Conservation (phyloP, 1,140 invertebrate species). For the Sitobion miscanthi region DNA sequence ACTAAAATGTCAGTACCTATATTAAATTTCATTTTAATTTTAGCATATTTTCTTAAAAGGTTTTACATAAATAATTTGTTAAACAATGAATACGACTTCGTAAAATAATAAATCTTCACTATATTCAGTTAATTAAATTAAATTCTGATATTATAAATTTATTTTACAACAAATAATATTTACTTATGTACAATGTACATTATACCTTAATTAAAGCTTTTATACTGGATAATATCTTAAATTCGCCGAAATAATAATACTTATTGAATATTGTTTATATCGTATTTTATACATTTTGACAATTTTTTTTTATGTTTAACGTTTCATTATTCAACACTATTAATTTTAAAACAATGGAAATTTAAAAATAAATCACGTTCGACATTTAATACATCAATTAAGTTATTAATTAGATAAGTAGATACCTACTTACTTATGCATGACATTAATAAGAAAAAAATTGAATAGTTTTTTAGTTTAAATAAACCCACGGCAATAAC, state of each 20-base stretch:
- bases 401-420: not conserved
- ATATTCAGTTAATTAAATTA: not conserved
- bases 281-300: not conserved
- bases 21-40: not conserved
- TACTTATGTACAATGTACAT: not conserved
- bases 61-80: not conserved
- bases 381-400: not conserved
- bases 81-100: not conserved
- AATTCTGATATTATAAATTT: not conserved
- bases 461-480: not conserved
- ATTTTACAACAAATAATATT: not conserved
- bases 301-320: not conserved
- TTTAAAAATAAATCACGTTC: not conserved
- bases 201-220: not conserved
- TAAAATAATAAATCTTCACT: not conserved
- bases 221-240: not conserved
- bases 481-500: too few relatives aligned
- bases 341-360: not conserved
- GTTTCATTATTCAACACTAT: not conserved
- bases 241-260: not conserved
- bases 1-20: not conserved
- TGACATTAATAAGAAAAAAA: not conserved
- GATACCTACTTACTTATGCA: not conserved
- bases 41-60: not conserved
- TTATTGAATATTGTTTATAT: not conserved